A percentile compares a stretch with the other conserved stretches of the same genome.
Evolutionary conservation across 2,888 invertebrate species (phyloP).

Genomic region (Zaprionus bogoriensis): DNA sequence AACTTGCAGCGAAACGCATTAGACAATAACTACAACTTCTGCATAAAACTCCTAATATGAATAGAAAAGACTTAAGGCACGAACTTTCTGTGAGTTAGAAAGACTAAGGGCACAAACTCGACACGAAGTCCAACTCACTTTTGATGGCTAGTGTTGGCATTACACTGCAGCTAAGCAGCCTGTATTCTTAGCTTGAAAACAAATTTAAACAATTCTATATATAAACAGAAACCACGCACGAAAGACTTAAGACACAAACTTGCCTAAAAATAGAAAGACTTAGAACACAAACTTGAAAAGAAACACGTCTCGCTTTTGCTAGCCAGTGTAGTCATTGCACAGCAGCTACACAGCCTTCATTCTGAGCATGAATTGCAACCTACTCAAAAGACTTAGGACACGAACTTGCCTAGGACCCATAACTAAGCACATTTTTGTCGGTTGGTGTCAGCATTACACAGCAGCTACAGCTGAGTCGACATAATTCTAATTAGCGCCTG

Average conservation of each 20-base stretch:
- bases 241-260: conserved; percentile 53
- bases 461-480: conserved; percentile 55
- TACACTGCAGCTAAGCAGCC: no score
- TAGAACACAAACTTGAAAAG: not conserved
- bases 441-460: conserved; percentile 59
- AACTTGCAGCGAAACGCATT: no score
- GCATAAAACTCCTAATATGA: no score
- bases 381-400: not conserved
- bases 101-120: not conserved
- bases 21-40: no score
- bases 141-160: no score
- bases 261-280: not conserved
- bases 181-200: no score
- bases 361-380: no score
- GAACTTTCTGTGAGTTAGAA: not conserved
- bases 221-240: conserved; percentile 14
- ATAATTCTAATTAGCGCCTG: conserved; percentile 72
- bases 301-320: no score
- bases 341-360: no score
- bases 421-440: conserved; percentile 11
- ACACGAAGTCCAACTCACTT: no score
- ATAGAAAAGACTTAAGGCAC: not conserved
- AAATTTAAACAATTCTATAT: no score
- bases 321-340: no score
- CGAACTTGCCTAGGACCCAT: not conserved